Evolutionary conservation across 2,113 vertebrate genomes (phyloP), one percentile per base, ranked within the genome.

Genomic region (Sceloporus tristichus): DNA sequence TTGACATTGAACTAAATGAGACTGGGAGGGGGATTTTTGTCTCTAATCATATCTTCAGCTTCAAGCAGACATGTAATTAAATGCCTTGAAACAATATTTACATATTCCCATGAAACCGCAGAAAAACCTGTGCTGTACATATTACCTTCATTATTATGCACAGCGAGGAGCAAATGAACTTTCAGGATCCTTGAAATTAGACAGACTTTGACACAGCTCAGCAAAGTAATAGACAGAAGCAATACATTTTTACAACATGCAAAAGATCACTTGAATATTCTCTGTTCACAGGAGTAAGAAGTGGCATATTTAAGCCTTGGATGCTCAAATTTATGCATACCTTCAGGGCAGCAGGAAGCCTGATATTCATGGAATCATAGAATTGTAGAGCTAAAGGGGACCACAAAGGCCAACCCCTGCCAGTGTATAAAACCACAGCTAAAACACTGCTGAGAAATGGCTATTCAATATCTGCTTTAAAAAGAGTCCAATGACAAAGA

Each of bases 1-100:
- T 90, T 40, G 92, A 40, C 83, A 90, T 73, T 81, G 4, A 88
- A 87, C 29, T 89, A 87, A 40, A 75, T 83, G 88, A 56, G 53
- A 92, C 82, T 93, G 91, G 85, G 88, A 65, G 16, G 91, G 16
- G 29, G 71, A 94, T 89, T 65, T 92, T 89, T 89, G 77, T 42
- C 59, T 91, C 80, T 86, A 91, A 93, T 87, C 62, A 85, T 48
- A 90, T 91, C 92, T 95, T 91, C 85, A 85, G 66, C n/a, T 90
- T 54, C 11, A 75, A 76, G 59, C 71, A 75, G 40, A 38, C 71
- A 40, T 81, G 48, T 75, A 73, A 89, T 92, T 93, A 91, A 93
- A 56, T 25, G 86, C 84, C 88, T 68, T 87, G 38, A 76, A 88
- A 65, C n/a, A 1, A 80, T 79, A 38, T 93, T 93, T 91, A 79